phyloP scores from a whole-genome alignment of 1,140 invertebrate genomes.

The Micrasema minimum region DNA sequence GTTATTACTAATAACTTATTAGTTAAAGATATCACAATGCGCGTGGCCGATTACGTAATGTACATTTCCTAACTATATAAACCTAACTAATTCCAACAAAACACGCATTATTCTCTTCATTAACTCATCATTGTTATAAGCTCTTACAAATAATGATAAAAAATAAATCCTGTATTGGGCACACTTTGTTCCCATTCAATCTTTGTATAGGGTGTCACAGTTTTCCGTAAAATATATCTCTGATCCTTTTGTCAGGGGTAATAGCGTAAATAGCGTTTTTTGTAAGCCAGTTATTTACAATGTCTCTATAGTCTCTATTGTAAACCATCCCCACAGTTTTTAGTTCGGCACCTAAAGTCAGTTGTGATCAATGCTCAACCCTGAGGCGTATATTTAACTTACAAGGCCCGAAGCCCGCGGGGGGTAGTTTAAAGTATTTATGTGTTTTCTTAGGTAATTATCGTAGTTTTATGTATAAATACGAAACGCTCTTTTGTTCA shows the following conservation, averaged over 20 bases:
- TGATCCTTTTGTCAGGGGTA: slow-evolving; percentile 42
- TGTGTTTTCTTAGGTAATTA: too few relatives aligned
- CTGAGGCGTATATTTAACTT: slow-evolving; percentile 2
- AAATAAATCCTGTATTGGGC: slow-evolving; percentile 35
- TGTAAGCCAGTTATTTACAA: slow-evolving; percentile 49
- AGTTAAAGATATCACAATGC: too few relatives aligned
- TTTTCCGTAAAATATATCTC: slow-evolving; percentile 49
- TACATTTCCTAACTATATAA: too few relatives aligned
- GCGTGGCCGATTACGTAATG: too few relatives aligned
- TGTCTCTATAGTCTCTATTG: slow-evolving; percentile 45
- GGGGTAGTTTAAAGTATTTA: background rate
- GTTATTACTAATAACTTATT: too few relatives aligned
- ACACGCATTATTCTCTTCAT: slow-evolving; percentile 38
- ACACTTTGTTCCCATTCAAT: slow-evolving; percentile 40
- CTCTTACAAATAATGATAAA: slow-evolving; percentile 39
- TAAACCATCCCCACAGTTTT: slow-evolving; percentile 34
- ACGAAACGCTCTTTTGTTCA: too few relatives aligned
- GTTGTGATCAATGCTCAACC: slow-evolving; percentile 23
- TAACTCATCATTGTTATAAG: slow-evolving; percentile 46
- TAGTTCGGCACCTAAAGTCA: slow-evolving; percentile 36
- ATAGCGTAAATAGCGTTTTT: slow-evolving; percentile 48
- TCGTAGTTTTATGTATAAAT: too few relatives aligned
- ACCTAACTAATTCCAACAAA: background rate
- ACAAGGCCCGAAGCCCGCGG: too few relatives aligned
- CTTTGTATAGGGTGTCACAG: slow-evolving; percentile 46